Evolutionary conservation across 2,113 vertebrate species (phyloP), one percentile per base, ranked within the genome.

Genomic region (Pica pica): DNA sequence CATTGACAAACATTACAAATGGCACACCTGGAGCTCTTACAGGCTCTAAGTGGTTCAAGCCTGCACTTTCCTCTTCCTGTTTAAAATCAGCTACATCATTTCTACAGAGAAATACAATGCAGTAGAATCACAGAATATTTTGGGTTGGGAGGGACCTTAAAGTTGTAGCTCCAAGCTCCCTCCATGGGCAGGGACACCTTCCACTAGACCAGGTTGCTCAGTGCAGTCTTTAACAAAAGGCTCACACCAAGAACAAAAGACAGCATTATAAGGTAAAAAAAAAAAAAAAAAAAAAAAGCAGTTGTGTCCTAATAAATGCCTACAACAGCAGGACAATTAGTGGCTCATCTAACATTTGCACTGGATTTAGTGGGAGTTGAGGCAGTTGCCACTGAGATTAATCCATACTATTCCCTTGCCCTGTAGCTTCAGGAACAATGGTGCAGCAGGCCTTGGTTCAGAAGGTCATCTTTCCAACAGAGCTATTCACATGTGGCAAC

Each of bases 1-100:
- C 73, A 70, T 14, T 64, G 85, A 87, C 60, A 95, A 96, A 94
- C 87, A 82, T 83, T 75, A 91, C 67, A 92, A 95, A 96, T 82
- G 91, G 91, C 47, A 73, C 75, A 95, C 69, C 78, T 94, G 91
- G 88, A 96, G 49, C 31, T 83, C 22, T 75, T 90, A 63, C 64
- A 96, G 56, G 22, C n/a, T 41, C 49, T 26, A 33, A 23, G 27
- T 11, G 17, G 31, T 46, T 75, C 35, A 57, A 47, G 26, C 19
- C 13, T 47, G 13, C 22, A 31, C 27, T 44, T 42, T 31, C 31
- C 11, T 23, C 31, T 39, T 84, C 15, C 23, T 41, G 68, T 65
- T 73, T n/a, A 50, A 81, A 74, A 70, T 6, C 39, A 74, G 41
- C n/a, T 31, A 5, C 4, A 4, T 56, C 13, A 30, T 4, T 44